phyloP scores from a whole-genome alignment of 2,113 vertebrate genomes.

The Phaethornis superciliosus region DNA sequence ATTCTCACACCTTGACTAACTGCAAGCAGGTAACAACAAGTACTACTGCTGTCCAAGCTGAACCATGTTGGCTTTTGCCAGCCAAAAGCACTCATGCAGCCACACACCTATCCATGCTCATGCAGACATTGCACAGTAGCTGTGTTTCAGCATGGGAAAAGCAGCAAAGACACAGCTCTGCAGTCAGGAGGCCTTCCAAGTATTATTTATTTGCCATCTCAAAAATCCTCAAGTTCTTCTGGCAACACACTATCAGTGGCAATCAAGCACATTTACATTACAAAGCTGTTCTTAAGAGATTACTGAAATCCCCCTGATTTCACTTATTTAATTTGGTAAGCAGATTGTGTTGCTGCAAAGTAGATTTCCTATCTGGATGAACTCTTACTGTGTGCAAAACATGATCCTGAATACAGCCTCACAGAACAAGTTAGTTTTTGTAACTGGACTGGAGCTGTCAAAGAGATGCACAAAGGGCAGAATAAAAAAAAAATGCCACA shows the following conservation, averaged over 20 bases:
- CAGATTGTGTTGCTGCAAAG: conserved; percentile 9
- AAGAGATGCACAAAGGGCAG: conserved; percentile 18
- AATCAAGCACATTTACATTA: neutral
- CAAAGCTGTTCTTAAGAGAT: conserved; percentile 23
- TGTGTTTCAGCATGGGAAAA: neutral
- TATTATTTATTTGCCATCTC: neutral
- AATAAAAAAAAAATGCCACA: neutral
- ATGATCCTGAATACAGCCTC: neutral
- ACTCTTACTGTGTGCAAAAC: neutral
- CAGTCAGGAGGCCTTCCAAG: neutral
- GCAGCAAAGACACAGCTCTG: neutral
- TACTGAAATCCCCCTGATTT: conserved; percentile 5
- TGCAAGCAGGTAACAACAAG: neutral
- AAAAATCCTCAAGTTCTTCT: neutral
- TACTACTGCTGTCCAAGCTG: neutral
- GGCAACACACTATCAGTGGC: neutral
- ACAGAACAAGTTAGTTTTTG: neutral
- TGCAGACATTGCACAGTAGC: neutral
- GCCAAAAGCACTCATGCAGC: neutral
- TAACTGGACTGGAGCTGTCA: conserved; percentile 15
- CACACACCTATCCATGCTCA: neutral
- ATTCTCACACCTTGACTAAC: neutral
- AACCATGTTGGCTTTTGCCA: neutral
- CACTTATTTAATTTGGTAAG: conserved; percentile 26
- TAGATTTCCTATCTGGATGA: neutral